Evolutionary conservation across 2,113 vertebrate species (phyloP), one percentile per base, ranked within the genome.

Genomic region (Siniperca chuatsi): DNA sequence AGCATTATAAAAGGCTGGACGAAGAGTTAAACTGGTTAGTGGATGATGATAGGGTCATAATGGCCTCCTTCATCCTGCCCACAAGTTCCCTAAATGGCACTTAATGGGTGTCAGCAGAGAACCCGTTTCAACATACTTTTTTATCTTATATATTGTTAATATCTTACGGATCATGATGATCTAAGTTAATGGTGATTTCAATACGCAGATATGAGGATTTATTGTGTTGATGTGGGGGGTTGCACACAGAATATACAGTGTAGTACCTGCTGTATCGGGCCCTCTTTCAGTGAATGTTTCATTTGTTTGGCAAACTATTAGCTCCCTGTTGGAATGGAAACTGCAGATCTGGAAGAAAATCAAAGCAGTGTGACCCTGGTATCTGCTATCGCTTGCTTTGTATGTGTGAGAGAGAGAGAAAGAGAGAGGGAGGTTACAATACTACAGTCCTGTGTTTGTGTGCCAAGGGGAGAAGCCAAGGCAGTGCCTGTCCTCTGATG

Each of bases 21-120:
- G 54, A 86, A 54, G 72, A 89, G 82, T 82, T 89, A 93, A 94
- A 87, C 79, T 84, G 87, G 90, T 95, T 94, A 94, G 69, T 29
- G 83, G 83, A 92, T 89, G 90, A 91, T 82, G 73, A 91, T 81
- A 83, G 87, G 89, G 73, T 90, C 87, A 84, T 89, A 78, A 87
- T 91, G 79, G 77, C 57, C 87, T 52, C 29, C 52, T 87, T 90
- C 55, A 82, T 73, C 64, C 84, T 13, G 55, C 67, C 78, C 89
- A 85, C 82, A 80, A 57, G 42, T 42, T 82, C 82, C 29, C 68
- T 88, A 71, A 84, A 85, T 81, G 76, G 80, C 66, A 81, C 79
- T 87, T 85, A 87, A 77, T 86, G 89, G 52, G 71, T 91, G 89
- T 92, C 90, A 90, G 82, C 85, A 75, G 71, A 71, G 48, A 72